Conservation (phyloP, 2,888 invertebrate species). For the Ypsolopha sequella region DNA sequence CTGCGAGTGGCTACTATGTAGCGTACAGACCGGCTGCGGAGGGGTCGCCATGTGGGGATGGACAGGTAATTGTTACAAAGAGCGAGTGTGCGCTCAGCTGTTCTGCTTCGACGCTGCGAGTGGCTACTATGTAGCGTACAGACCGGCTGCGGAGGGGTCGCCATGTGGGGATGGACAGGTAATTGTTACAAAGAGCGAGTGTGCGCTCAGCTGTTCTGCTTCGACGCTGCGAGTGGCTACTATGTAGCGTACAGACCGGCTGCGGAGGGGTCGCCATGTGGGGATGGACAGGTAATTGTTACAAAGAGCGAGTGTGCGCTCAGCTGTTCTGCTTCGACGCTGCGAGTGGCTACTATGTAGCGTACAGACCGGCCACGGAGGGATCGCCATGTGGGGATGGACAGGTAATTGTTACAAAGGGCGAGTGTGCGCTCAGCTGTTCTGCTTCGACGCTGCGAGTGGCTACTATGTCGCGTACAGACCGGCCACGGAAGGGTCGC, state of each 20-base stretch:
- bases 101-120: constrained; percentile 96
- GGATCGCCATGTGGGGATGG: constrained; percentile 93
- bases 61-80: constrained; percentile 89
- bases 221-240: constrained; percentile 94
- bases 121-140: constrained; percentile 95
- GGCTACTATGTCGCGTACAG: constrained; percentile 96
- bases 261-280: constrained; percentile 93
- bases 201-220: constrained; percentile 82
- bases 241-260: constrained; percentile 97
- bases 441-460: constrained; percentile 94
- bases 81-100: constrained; percentile 93
- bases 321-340: constrained; percentile 94
- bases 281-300: constrained; percentile 87
- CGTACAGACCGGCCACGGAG: constrained; percentile 95
- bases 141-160: constrained; percentile 95
- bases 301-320: background rate
- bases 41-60: constrained; percentile 93
- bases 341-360: constrained; percentile 94
- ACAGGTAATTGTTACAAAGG: constrained; percentile 76
- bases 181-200: constrained; percentile 17
- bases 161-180: constrained; percentile 95
- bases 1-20: constrained; percentile 94
- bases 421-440: constrained; percentile 66
- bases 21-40: constrained; percentile 96
- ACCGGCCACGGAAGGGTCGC: constrained; percentile 94